A percentile compares a stretch with the other conserved stretches of the same genome.
Evolutionary conservation across 2,888 invertebrate species (phyloP).

Genomic region (Oscheius myriophilus): DNA sequence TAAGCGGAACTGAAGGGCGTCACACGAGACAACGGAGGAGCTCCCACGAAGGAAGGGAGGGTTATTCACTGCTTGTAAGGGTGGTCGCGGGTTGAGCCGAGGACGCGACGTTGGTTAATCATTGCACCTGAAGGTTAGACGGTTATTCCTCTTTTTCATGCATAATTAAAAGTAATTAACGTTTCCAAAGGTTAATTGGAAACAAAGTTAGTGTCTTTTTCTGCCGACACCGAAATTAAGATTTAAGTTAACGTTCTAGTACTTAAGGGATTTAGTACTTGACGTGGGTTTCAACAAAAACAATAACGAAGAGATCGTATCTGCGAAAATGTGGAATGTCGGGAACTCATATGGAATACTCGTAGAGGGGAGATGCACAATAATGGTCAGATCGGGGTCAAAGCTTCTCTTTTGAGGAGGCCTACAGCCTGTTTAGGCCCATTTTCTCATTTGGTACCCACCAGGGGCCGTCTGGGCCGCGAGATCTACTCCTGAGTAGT

Average conservation of each 20-base stretch:
- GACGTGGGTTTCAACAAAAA: background rate
- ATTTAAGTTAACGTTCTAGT: no score
- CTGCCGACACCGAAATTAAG: no score
- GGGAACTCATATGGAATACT: background rate
- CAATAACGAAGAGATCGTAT: conserved; percentile 15
- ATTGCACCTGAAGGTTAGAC: conserved; percentile 60
- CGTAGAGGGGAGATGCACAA: no score
- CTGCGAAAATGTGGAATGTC: background rate
- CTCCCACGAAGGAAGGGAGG: conserved; percentile 8
- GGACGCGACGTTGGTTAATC: conserved; percentile 66
- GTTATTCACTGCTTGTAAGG: conserved; percentile 66
- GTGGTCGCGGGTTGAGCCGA: conserved; percentile 66
- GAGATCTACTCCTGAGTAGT: conserved; percentile 48
- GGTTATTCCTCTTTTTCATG: conserved; percentile 6
- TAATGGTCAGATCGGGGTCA: no score
- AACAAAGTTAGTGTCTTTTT: no score
- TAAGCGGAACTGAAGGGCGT: conserved; percentile 23
- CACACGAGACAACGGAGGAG: conserved; percentile 14
- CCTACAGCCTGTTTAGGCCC: conserved; percentile 27
- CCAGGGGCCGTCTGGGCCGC: conserved; percentile 40
- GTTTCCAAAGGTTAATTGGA: background rate
- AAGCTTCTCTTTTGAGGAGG: background rate
- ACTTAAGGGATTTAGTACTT: background rate
- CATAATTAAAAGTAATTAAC: conserved; percentile 8
- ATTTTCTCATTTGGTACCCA: conserved; percentile 45